Percentiles rank a stretch among this genome's conserved stretches.
phyloP scores from a whole-genome alignment of 2,797 vertebrate genomes.

The Brotula barbata region DNA sequence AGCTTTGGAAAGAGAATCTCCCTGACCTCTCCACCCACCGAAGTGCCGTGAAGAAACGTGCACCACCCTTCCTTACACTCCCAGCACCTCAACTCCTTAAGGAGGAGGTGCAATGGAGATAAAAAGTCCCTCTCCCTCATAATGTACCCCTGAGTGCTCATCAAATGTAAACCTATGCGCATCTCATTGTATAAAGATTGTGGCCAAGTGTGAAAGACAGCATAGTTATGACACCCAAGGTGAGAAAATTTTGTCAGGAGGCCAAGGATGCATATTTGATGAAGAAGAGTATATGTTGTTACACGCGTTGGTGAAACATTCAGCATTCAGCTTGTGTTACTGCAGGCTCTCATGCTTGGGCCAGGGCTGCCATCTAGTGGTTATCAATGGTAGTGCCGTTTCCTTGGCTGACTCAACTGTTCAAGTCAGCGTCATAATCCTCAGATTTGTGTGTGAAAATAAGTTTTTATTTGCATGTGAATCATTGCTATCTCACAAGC shows the following conservation, averaged over 20 bases:
- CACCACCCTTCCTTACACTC: no score
- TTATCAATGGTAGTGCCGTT: slow-evolving; percentile 5
- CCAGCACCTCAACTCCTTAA: not conserved
- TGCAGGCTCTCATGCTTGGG: not conserved
- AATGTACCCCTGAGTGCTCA: no score
- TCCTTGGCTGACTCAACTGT: not conserved
- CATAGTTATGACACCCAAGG: no score
- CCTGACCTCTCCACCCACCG: not conserved
- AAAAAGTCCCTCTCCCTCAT: not conserved
- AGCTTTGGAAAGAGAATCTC: no score
- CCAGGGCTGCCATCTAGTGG: slow-evolving; percentile 63
- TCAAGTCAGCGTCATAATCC: not conserved
- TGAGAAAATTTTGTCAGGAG: slow-evolving; percentile 22
- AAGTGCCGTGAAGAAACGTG: no score
- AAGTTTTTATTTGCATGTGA: no score
- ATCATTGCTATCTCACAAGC: no score
- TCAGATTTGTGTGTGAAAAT: no score
- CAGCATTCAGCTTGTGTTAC: slow-evolving; percentile 49
- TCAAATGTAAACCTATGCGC: no score
- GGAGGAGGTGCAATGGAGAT: not conserved
- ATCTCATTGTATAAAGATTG: no score
- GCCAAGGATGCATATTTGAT: slow-evolving; percentile 45
- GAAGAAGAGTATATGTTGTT: slow-evolving; percentile 30
- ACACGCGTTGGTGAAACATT: slow-evolving; percentile 61
- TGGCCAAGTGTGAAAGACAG: no score